Conservation (phyloP, 2,797 vertebrate genomes). For the Gymnocypris eckloni region DNA sequence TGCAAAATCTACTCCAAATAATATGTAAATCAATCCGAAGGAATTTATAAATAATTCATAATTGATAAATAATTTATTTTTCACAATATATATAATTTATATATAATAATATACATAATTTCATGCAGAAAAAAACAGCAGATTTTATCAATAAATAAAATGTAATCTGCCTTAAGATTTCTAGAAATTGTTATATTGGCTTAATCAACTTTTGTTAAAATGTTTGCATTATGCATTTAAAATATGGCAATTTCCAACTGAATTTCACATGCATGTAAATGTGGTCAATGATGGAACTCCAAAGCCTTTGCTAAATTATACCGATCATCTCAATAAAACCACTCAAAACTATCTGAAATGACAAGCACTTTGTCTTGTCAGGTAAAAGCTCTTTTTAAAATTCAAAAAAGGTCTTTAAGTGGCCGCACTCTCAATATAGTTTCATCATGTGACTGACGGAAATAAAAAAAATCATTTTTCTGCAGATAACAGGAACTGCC, state of each 20-base stretch:
- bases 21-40: background rate
- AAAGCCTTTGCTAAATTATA: conserved; percentile 8
- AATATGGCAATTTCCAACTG: background rate
- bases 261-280: background rate
- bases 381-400: conserved; percentile 3
- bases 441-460: conserved; percentile 22
- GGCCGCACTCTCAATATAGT: background rate
- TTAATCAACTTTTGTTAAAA: background rate
- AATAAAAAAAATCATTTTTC: background rate
- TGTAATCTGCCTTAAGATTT: background rate
- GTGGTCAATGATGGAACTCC: background rate
- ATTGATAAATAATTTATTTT: background rate
- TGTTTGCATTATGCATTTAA: background rate
- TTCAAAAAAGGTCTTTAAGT: conserved; percentile 22
- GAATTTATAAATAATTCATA: background rate
- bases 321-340: background rate
- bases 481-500: conserved; percentile 27
- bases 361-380: conserved; percentile 16
- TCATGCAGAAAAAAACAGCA: too few species aligned
- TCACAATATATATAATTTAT: background rate
- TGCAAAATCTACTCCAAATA: background rate
- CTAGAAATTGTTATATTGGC: background rate
- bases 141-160: too few species aligned
- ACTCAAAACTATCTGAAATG: conserved; percentile 26
- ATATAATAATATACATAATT: too few species aligned